These are phyloP conservation scores for Physocephala rufipes DNA, from an alignment of 2,888 invertebrate genomes.

Conservation along the genomic window DNA sequence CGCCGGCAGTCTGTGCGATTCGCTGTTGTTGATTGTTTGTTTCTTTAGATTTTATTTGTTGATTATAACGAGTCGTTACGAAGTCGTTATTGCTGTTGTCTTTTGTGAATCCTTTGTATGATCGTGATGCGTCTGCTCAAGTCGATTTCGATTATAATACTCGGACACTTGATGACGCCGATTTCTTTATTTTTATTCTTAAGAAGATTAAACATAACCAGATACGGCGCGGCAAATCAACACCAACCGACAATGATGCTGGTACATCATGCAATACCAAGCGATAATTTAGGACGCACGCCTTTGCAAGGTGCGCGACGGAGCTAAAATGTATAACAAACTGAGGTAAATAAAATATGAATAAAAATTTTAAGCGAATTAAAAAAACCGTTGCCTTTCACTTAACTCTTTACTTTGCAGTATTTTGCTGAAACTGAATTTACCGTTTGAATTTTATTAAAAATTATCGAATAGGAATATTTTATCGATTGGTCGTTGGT, in stretches of 20 bases:
- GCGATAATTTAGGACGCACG: slow-evolving; percentile 32
- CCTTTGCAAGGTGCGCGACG: not conserved
- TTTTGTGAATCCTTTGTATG: not conserved
- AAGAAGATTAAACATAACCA: slow-evolving; percentile 51
- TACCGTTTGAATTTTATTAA: slow-evolving; percentile 50
- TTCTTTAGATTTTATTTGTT: not conserved
- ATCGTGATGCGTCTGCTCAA: not conserved
- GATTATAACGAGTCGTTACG: not conserved
- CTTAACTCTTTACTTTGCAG: no score
- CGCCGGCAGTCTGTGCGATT: no score
- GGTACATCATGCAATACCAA: slow-evolving; percentile 32
- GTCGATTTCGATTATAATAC: slow-evolving; percentile 34
- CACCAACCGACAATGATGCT: slow-evolving; percentile 44
- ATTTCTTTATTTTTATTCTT: slow-evolving; percentile 38
- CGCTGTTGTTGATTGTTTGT: no score
- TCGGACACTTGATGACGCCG: slow-evolving; percentile 41
- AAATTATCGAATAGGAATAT: slow-evolving; percentile 54
- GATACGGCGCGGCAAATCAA: slow-evolving; percentile 48
- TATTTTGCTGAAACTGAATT: slow-evolving; percentile 20
- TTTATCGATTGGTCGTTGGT: slow-evolving; percentile 48
- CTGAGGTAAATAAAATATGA: no score
- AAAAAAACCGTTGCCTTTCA: no score
- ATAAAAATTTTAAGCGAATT: no score
- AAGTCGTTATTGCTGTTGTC: not conserved
- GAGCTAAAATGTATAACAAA: not conserved